These are phyloP conservation scores for Corythornis leucogaster DNA, from an alignment of 2,797 vertebrate species.

Conservation along the genomic window DNA sequence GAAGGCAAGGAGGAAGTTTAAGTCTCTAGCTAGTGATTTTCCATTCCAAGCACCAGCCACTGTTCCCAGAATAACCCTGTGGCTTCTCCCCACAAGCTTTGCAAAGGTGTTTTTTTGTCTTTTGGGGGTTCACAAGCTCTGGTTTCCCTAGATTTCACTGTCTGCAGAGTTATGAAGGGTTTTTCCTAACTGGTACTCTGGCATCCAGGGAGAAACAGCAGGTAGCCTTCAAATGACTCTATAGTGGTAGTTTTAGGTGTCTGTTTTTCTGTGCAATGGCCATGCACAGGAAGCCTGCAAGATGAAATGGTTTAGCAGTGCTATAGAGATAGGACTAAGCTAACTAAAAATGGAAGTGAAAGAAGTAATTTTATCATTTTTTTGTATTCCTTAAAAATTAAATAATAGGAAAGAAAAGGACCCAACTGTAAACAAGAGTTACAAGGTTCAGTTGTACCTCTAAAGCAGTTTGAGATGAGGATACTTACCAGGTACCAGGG, in stretches of 20 bases:
- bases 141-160: conserved; percentile 44
- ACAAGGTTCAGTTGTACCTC: neutral
- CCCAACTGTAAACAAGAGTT: neutral
- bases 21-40: conserved; percentile 40
- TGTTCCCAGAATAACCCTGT: conserved; percentile 8
- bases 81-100: conserved; percentile 39
- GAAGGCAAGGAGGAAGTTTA: conserved; percentile 47
- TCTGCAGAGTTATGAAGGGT: conserved; percentile 2
- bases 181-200: conserved; percentile 59
- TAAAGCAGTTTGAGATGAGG: neutral
- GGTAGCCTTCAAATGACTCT: neutral
- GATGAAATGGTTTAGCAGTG: neutral
- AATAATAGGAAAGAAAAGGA: neutral
- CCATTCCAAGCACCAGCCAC: conserved; percentile 53
- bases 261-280: conserved; percentile 14
- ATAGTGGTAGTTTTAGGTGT: neutral
- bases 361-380: neutral
- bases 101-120: conserved; percentile 20
- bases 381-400: neutral
- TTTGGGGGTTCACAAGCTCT: conserved; percentile 24
- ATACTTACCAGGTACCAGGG: neutral
- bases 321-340: neutral
- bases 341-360: neutral
- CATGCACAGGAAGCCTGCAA: neutral
- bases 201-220: conserved; percentile 40